Evolutionary conservation across 2,888 invertebrate species (phyloP).

Genomic region (Cryptosula pallasiana): DNA sequence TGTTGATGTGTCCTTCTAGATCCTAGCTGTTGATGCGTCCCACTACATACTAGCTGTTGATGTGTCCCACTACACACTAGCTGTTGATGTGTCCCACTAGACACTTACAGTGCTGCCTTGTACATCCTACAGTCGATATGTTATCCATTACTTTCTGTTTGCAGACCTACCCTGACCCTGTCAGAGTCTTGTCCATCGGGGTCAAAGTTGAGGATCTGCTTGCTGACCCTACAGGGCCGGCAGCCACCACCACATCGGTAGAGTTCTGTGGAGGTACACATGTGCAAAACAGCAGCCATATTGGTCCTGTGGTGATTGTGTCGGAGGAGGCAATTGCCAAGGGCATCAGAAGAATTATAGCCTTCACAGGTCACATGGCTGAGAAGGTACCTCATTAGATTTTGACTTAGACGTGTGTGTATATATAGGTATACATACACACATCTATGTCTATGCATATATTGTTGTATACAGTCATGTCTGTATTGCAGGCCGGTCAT

Average conservation of each 20-base stretch:
- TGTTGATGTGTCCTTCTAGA: no score
- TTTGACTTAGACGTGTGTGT: no score
- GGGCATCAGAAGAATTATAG: slow-evolving; percentile 93
- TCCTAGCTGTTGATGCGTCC: no score
- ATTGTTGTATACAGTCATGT: slow-evolving; percentile 11
- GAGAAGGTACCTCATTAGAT: slow-evolving; percentile 42
- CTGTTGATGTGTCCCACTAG: no score
- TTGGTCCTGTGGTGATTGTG: slow-evolving; percentile 89
- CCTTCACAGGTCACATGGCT: slow-evolving; percentile 91
- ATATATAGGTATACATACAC: no score
- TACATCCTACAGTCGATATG: no score
- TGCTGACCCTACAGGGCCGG: slow-evolving; percentile 73
- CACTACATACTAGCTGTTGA: no score
- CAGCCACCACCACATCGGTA: slow-evolving; percentile 80
- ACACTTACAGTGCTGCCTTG: no score
- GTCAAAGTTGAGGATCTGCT: slow-evolving; percentile 84
- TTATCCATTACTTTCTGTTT: no score
- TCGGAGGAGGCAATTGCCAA: slow-evolving; percentile 99
- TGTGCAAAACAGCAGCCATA: slow-evolving; percentile 81
- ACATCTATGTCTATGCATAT: background rate
- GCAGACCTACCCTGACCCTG: slow-evolving; percentile 84
- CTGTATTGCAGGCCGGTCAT: slow-evolving; percentile 67
- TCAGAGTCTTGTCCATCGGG: slow-evolving; percentile 81
- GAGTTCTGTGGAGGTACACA: slow-evolving; percentile 99
- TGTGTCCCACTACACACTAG: no score